These are phyloP conservation scores for Microplitis manilae DNA, from an alignment of 2,888 invertebrate species.

Conservation along the genomic window DNA sequence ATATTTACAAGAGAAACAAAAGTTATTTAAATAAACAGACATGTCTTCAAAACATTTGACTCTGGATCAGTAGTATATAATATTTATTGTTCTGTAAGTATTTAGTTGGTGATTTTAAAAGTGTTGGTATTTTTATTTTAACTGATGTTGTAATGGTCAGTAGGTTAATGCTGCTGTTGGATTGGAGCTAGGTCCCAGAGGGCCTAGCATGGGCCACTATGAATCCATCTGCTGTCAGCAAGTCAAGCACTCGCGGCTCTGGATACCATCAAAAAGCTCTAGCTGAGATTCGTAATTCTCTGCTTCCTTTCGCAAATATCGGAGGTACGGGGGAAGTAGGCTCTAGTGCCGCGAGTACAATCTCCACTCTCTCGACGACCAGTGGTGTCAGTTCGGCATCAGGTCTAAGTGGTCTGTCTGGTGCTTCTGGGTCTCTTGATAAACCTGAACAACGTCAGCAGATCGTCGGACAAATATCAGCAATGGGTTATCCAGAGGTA, in stretches of 20 bases:
- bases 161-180: constrained; percentile 64
- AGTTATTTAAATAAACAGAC: not conserved
- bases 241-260: constrained; percentile 80
- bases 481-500: constrained; percentile 85
- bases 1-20: constrained; percentile 6
- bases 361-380: constrained; percentile 77
- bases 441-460: constrained; percentile 80
- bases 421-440: constrained; percentile 77
- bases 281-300: constrained; percentile 87
- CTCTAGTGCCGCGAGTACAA: constrained; percentile 84
- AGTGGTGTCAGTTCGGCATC: constrained; percentile 77
- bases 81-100: constrained; percentile 49
- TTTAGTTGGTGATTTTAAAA: constrained; percentile 11
- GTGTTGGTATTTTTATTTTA: constrained; percentile 20
- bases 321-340: constrained; percentile 77
- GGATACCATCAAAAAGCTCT: constrained; percentile 91
- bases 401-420: constrained; percentile 75
- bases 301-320: constrained; percentile 85
- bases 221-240: constrained; percentile 74
- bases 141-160: constrained; percentile 47
- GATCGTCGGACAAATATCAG: constrained; percentile 76
- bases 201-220: constrained; percentile 73
- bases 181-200: constrained; percentile 70
- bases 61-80: constrained; percentile 25
- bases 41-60: constrained; percentile 24